Base-by-base conservation (phyloP, 2,113 vertebrate species). In the Cathartes aura region DNA sequence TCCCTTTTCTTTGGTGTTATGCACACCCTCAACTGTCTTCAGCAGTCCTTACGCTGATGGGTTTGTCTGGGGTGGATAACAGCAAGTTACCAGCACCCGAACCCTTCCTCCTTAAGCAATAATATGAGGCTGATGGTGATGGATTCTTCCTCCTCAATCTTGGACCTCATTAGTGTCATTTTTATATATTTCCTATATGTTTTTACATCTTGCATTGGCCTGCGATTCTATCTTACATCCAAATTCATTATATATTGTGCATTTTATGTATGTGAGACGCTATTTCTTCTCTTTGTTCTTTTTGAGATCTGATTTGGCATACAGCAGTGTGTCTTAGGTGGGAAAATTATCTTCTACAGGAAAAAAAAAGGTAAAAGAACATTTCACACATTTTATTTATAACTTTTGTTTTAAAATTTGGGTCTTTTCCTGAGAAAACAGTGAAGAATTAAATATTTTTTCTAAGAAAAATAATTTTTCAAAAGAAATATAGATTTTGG, bases 201-300 rank as follows among this genome's bases (percentile, higher is more conserved):
- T 71, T 67, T 71, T 74, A 18, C 2, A 22, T 24, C 24, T 73
- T 66, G 3, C 5, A 16, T 10, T 79, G 8, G 2, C 6, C 14
- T 48, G 12, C 1, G 0, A 30, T n/a, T 79, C 10, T 5, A 26
- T n/a, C 4, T 38, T 58, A 2, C 9, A 21, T 36, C 5, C 5
- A 48, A 27, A 53, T 30, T 29, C 11, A 30, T 71, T 75, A 23
- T 19, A 42, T 55, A 30, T 11, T 30, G 2, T 50, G 2, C 2
- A 24, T 55, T 36, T 72, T 55, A 36, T 23, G 10, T 1, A n/a
- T 40, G 5, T 20, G 13, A 29, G 11, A 26, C 26, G 26, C 1
- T 47, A 20, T 72, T 80, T 36, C 3, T 45, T 40, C 15, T 56
- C 11, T 42, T 38, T n/a, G 2, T 47, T n/a, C 8, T 43, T 38